phyloP scores from a whole-genome alignment of 2,113 vertebrate genomes.

The Albula glossodonta region DNA sequence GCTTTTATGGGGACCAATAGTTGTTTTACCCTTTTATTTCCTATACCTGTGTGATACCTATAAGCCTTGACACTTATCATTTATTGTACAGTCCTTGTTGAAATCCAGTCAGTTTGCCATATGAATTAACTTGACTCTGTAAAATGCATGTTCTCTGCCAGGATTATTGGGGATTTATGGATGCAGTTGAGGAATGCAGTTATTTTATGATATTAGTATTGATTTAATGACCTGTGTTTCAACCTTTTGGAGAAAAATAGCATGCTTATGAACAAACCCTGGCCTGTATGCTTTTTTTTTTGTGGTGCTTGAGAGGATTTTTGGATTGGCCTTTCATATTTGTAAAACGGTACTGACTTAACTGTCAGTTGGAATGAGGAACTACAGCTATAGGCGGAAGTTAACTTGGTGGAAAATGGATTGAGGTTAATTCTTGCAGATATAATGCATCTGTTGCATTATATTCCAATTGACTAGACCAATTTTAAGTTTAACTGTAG shows the following conservation, averaged over 20 bases:
- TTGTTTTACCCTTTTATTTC: not conserved
- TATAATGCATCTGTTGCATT: too few relatives aligned
- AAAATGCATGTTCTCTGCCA: not conserved
- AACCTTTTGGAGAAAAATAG: not conserved
- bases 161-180: not conserved
- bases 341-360: not conserved
- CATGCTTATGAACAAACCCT: not conserved
- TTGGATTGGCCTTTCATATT: not conserved
- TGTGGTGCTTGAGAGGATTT: not conserved
- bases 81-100: not conserved
- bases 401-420: too few relatives aligned
- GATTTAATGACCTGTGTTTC: not conserved
- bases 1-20: too few relatives aligned
- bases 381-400: not conserved
- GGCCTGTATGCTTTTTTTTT: not conserved
- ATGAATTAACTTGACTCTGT: constrained; percentile 4
- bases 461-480: too few relatives aligned
- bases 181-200: not conserved
- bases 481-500: too few relatives aligned
- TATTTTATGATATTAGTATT: not conserved
- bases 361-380: not conserved
- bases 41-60: not conserved
- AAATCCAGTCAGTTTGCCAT: not conserved
- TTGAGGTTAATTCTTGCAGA: too few relatives aligned
- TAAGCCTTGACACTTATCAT: not conserved